Conservation (phyloP, 2,888 invertebrate species). For the Graphium colonna region DNA sequence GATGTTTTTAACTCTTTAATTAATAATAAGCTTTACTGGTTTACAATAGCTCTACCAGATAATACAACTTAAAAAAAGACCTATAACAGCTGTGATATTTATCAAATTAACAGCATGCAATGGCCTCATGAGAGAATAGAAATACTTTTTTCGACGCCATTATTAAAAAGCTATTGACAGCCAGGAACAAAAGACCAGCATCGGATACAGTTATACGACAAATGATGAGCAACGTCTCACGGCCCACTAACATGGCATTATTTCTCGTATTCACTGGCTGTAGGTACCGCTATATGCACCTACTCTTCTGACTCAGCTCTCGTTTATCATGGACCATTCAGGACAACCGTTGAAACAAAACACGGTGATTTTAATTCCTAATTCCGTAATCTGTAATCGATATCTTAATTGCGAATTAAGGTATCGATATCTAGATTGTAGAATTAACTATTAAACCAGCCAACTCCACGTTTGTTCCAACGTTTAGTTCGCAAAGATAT, state of each 20-base stretch:
- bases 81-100: no score
- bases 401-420: no score
- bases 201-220: conserved; percentile 32
- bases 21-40: no score
- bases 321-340: conserved; percentile 13
- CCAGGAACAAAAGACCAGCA: conserved; percentile 3
- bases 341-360: conserved; percentile 18
- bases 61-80: no score
- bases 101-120: no score
- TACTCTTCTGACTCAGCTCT: conserved; percentile 7
- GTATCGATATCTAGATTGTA: background rate
- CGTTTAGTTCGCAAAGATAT: no score
- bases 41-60: no score
- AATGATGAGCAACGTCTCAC: conserved; percentile 50
- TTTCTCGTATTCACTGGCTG: conserved; percentile 17
- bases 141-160: no score
- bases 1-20: background rate
- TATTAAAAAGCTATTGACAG: background rate
- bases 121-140: no score
- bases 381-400: background rate
- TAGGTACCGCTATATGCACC: conserved; percentile 21
- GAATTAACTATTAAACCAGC: background rate
- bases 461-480: background rate
- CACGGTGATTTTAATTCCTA: conserved; percentile 10
- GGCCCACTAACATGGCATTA: conserved; percentile 65